Conservation (phyloP, 2,888 invertebrate genomes). For the Sphaerophoria rueppellii region DNA sequence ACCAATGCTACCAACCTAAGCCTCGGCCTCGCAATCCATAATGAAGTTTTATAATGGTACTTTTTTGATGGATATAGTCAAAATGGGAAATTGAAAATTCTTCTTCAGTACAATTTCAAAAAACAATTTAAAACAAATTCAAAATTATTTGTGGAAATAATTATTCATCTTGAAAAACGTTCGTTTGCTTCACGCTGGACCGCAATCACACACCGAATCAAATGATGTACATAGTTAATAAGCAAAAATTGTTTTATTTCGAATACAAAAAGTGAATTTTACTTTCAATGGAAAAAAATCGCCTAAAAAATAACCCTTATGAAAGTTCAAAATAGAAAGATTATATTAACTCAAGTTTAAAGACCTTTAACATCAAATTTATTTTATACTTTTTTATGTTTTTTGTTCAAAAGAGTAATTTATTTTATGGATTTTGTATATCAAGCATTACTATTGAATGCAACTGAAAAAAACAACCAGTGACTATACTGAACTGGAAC, state of each 20-base stretch:
- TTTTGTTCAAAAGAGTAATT: too few relatives aligned
- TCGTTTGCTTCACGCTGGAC: background rate
- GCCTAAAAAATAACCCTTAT: slow-evolving; percentile 14
- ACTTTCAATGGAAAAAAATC: background rate
- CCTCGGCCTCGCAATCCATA: slow-evolving; percentile 26
- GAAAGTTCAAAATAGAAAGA: slow-evolving; percentile 57
- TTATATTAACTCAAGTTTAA: slow-evolving; percentile 21
- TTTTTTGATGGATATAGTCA: slow-evolving; percentile 66
- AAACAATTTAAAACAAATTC: slow-evolving; percentile 64
- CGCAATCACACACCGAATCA: slow-evolving; percentile 11
- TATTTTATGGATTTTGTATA: too few relatives aligned
- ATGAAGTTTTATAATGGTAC: slow-evolving; percentile 58
- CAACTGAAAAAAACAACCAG: too few relatives aligned
- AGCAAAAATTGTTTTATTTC: slow-evolving; percentile 15
- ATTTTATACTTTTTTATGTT: slow-evolving; percentile 6
- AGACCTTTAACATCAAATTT: slow-evolving; percentile 23
- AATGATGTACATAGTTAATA: background rate
- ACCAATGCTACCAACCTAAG: slow-evolving; percentile 57
- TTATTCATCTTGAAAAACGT: background rate
- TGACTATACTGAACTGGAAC: too few relatives aligned
- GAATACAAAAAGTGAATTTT: slow-evolving; percentile 14
- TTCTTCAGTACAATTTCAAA: slow-evolving; percentile 66
- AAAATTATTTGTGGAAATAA: slow-evolving; percentile 51
- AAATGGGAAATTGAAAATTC: slow-evolving; percentile 67
- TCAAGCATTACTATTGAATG: too few relatives aligned